phyloP scores from a whole-genome alignment of 2,113 vertebrate species.

The Corynorhinus townsendii region DNA sequence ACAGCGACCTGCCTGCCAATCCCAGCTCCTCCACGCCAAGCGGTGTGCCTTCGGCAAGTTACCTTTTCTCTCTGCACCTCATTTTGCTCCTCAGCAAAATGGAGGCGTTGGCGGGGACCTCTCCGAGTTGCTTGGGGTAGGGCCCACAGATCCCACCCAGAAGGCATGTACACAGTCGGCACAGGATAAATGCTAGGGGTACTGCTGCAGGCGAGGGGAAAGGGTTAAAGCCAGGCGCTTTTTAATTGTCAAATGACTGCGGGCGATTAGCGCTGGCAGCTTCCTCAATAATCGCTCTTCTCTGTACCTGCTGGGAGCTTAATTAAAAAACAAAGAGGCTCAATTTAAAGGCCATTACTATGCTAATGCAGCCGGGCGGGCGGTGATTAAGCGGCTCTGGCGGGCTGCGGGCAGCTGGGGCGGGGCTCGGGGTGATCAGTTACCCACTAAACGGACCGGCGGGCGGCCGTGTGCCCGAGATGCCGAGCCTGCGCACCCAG shows the following conservation, averaged over 20 bases:
- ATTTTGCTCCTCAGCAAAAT: neutral
- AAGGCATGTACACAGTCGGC: neutral
- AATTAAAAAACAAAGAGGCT: constrained; percentile 99
- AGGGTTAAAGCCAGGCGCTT: constrained; percentile 84
- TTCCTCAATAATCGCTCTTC: constrained; percentile 99
- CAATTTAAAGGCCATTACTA: constrained; percentile 99
- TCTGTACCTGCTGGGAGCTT: constrained; percentile 99
- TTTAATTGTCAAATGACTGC: constrained; percentile 90
- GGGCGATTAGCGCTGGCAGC: constrained; percentile 94
- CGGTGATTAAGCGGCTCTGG: constrained; percentile 98
- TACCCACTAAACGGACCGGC: constrained; percentile 91
- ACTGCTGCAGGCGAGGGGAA: constrained; percentile 55
- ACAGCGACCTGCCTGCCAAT: neutral
- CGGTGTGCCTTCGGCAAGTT: neutral
- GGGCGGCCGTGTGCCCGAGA: neutral
- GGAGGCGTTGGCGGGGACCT: neutral
- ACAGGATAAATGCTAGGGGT: constrained; percentile 10
- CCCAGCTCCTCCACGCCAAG: neutral
- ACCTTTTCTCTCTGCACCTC: neutral
- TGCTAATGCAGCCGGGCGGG: constrained; percentile 98
- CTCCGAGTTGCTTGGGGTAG: neutral
- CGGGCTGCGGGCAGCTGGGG: constrained; percentile 92
- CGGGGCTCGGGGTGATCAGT: constrained; percentile 90
- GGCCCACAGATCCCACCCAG: rapidly evolving
- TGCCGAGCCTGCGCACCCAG: neutral